phyloP scores from a whole-genome alignment of 2,797 vertebrate species.

The Pangasius larnaudii region DNA sequence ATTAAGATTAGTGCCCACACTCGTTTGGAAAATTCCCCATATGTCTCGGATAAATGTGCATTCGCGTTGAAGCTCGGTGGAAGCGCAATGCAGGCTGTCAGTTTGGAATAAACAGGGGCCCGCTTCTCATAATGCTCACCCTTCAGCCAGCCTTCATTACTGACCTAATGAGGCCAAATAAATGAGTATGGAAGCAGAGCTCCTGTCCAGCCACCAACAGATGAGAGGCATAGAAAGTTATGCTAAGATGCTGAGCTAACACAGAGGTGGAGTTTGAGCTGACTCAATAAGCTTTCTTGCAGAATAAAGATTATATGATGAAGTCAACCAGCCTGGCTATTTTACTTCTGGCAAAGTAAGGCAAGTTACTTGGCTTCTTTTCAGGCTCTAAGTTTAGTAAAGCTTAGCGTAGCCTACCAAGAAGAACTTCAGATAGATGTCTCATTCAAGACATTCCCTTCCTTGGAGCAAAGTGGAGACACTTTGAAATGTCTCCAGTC shows the following conservation, averaged over 20 bases:
- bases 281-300: constrained; percentile 4
- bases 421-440: background rate
- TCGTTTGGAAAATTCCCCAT: constrained; percentile 45
- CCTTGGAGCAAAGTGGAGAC: background rate
- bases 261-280: constrained; percentile 9
- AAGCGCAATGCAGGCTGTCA: constrained; percentile 41
- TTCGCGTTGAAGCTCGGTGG: constrained; percentile 13
- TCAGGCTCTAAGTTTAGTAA: background rate
- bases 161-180: constrained; percentile 60
- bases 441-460: background rate
- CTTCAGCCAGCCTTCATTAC: constrained; percentile 58
- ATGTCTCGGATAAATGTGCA: constrained; percentile 48
- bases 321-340: background rate
- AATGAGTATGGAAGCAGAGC: constrained; percentile 38
- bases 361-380: background rate
- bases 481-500: background rate
- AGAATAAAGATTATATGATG: constrained; percentile 13
- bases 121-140: constrained; percentile 45
- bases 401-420: background rate
- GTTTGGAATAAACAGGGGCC: constrained; percentile 45
- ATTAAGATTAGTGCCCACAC: constrained; percentile 47
- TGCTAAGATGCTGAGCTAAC: constrained; percentile 12
- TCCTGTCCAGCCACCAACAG: constrained; percentile 26
- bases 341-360: background rate
- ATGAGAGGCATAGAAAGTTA: constrained; percentile 15